These are phyloP conservation scores for Lepidonotus clava DNA, from an alignment of 2,888 invertebrate genomes.

Conservation along the genomic window DNA sequence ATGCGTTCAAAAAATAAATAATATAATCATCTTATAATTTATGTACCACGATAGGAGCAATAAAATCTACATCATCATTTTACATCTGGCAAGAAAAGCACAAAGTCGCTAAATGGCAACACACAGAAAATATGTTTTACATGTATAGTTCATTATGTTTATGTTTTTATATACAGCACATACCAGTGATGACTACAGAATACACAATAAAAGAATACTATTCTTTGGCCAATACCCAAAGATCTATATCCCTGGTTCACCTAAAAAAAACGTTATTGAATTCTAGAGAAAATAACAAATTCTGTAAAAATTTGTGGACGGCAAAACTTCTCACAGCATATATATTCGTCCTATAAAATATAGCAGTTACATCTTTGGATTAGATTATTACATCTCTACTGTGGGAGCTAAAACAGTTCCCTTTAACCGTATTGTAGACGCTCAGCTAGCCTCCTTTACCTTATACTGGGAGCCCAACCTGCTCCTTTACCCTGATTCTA, in stretches of 20 bases:
- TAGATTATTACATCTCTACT: not conserved
- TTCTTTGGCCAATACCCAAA: too few relatives aligned
- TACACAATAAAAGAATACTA: too few relatives aligned
- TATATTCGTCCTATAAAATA: slow-evolving; percentile 9
- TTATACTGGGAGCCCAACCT: not conserved
- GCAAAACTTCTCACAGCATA: not conserved
- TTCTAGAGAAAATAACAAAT: too few relatives aligned
- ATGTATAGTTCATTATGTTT: not conserved
- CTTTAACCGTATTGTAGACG: too few relatives aligned
- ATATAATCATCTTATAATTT: slow-evolving; percentile 40
- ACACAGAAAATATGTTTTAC: not conserved
- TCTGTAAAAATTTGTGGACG: slow-evolving; percentile 14
- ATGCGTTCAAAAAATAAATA: slow-evolving; percentile 6
- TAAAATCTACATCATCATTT: not conserved
- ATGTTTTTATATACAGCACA: not conserved
- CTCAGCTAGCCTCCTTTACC: not conserved
- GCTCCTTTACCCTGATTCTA: slow-evolving; percentile 2
- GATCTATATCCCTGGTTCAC: too few relatives aligned
- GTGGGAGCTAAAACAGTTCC: too few relatives aligned
- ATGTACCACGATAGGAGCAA: not conserved
- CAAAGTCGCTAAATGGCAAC: not conserved
- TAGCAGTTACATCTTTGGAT: slow-evolving; percentile 8
- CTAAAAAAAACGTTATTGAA: too few relatives aligned
- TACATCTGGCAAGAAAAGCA: slow-evolving; percentile 8
- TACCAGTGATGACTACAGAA: not conserved